These are phyloP conservation scores for Macaria liturata DNA, from an alignment of 2,888 invertebrate genomes.

Conservation along the genomic window DNA sequence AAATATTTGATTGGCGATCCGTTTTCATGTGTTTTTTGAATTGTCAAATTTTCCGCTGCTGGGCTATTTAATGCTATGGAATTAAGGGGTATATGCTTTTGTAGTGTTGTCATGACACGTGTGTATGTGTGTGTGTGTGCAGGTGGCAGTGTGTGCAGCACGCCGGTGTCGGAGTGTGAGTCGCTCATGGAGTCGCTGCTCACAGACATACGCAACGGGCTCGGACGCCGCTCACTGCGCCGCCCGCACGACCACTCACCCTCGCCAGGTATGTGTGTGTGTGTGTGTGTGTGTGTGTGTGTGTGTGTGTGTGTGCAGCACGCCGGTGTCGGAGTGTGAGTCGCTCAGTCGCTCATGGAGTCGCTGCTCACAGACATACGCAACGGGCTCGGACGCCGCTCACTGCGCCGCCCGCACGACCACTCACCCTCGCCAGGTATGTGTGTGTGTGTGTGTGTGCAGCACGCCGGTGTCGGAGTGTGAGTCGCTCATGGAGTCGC, in stretches of 20 bases:
- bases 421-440: constrained; percentile 72
- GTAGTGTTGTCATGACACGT: too few species aligned
- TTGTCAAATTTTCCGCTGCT: too few species aligned
- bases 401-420: constrained; percentile 63
- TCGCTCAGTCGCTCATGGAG: constrained; percentile 88
- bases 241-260: constrained; percentile 68
- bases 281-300: constrained; percentile 64
- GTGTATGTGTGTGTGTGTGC: too few species aligned
- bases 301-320: constrained; percentile 77
- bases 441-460: constrained; percentile 58
- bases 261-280: constrained; percentile 59
- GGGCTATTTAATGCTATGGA: too few species aligned
- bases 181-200: constrained; percentile 90
- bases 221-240: constrained; percentile 78
- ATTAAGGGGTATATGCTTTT: too few species aligned
- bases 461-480: constrained; percentile 90
- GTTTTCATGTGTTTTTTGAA: too few species aligned
- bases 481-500: constrained; percentile 89
- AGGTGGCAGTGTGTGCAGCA: constrained; percentile 85
- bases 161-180: constrained; percentile 89
- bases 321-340: constrained; percentile 89
- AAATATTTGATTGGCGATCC: too few species aligned
- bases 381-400: constrained; percentile 84
- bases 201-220: constrained; percentile 87
- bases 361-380: constrained; percentile 90